Percentiles rank a stretch among this genome's conserved stretches.
Evolutionary conservation across 2,888 invertebrate species (phyloP).

Genomic region (Loripinus fragilis): DNA sequence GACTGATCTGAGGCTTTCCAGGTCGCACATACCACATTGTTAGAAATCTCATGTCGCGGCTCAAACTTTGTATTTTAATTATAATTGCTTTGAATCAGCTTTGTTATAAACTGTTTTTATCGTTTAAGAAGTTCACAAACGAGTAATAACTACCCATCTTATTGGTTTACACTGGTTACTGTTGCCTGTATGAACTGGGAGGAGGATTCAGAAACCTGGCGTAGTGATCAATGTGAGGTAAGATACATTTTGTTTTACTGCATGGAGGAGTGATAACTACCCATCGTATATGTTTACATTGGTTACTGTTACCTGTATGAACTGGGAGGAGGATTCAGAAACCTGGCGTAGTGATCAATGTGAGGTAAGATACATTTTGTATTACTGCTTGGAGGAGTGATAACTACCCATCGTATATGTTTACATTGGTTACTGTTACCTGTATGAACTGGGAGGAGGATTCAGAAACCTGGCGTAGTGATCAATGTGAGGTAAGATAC

Average conservation of each 20-base stretch:
- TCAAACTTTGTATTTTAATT: no score
- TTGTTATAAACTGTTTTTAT: no score
- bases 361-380: constrained; percentile 4
- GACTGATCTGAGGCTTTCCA: no score
- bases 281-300: constrained; percentile 30
- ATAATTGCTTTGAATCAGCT: no score
- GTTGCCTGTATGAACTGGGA: constrained; percentile 41
- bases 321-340: constrained; percentile 27
- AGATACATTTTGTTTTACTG: no score
- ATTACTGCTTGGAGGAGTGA: no score
- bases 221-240: constrained; percentile 35
- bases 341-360: constrained; percentile 41
- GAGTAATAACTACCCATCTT: constrained; percentile 18
- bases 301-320: constrained; percentile 34
- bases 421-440: constrained; percentile 32
- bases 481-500: constrained; percentile 29
- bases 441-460: constrained; percentile 41
- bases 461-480: constrained; percentile 25
- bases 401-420: constrained; percentile 24
- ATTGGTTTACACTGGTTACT: constrained; percentile 32
- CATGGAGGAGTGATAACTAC: no score
- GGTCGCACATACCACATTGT: no score
- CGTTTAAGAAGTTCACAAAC: no score
- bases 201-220: constrained; percentile 26
- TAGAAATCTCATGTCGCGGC: no score